Conservation (phyloP, 1,140 invertebrate species). For the Pantala flavescens region DNA sequence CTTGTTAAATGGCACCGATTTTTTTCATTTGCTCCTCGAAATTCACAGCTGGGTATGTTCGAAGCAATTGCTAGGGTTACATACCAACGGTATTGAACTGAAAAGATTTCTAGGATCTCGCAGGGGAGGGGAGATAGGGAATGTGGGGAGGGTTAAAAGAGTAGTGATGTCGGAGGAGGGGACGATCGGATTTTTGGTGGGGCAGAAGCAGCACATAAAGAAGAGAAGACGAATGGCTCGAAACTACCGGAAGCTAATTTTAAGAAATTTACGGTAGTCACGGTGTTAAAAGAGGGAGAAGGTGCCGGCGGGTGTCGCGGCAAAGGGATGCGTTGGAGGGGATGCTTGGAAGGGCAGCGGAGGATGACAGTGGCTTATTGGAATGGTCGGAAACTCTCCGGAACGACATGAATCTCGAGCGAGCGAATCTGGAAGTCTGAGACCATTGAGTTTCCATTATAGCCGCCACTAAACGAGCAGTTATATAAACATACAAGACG, state of each 20-base stretch:
- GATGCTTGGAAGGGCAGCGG: background rate
- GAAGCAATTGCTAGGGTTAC: too few species aligned
- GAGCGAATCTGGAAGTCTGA: background rate
- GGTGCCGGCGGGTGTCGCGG: background rate
- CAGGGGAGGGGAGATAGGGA: too few species aligned
- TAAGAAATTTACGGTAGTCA: conserved; percentile 2
- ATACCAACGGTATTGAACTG: too few species aligned
- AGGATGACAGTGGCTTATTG: background rate
- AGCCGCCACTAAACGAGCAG: background rate
- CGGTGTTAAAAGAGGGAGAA: background rate
- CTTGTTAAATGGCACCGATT: too few species aligned
- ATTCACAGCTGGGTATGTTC: too few species aligned
- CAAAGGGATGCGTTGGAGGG: background rate
- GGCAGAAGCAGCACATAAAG: background rate
- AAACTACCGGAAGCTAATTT: conserved; percentile 1
- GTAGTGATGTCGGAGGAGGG: background rate
- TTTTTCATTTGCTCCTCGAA: too few species aligned
- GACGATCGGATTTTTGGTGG: background rate
- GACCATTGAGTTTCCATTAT: conserved; percentile 6
- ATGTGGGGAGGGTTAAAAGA: too few species aligned
- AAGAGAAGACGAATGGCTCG: background rate
- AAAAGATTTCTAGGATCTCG: too few species aligned
- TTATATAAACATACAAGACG: background rate
- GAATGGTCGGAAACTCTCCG: background rate
- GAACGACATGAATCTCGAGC: background rate